phyloP scores from a whole-genome alignment of 2,797 vertebrate genomes.

The Anabacerthia variegaticeps region DNA sequence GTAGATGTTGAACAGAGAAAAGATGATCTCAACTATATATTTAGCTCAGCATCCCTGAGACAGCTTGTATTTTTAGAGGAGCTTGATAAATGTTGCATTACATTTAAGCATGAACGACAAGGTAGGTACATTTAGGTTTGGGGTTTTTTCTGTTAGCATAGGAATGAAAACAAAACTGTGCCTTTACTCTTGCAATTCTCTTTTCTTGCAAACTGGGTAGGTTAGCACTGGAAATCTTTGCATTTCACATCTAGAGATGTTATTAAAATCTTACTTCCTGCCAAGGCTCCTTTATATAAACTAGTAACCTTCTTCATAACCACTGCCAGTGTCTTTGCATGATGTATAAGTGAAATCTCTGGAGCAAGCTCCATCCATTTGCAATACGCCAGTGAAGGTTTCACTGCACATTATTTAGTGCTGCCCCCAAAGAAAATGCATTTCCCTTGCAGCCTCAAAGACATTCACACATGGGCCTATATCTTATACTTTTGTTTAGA shows the following conservation, averaged over 20 bases:
- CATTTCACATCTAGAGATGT: slow-evolving; percentile 1
- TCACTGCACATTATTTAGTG: neutral
- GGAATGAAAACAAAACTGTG: neutral
- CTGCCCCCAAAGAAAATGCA: neutral
- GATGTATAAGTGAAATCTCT: neutral
- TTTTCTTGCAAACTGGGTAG: neutral
- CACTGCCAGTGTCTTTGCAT: neutral
- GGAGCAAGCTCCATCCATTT: neutral
- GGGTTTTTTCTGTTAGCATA: neutral
- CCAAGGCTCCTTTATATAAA: neutral
- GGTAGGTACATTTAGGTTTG: neutral
- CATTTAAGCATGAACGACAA: neutral
- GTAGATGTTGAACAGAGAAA: neutral
- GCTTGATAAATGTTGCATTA: slow-evolving; percentile 62
- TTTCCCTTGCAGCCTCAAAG: neutral
- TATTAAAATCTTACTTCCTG: slow-evolving; percentile 1
- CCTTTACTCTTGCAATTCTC: neutral
- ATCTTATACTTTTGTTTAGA: neutral
- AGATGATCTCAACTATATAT: slow-evolving; percentile 53
- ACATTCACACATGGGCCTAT: neutral
- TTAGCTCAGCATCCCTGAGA: slow-evolving; percentile 55
- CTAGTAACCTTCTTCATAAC: neutral
- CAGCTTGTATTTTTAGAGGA: slow-evolving; percentile 62
- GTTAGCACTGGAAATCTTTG: neutral
- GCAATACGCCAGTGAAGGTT: neutral